These are phyloP conservation scores for Anaspis maculata DNA, from an alignment of 2,888 invertebrate species.

Conservation along the genomic window DNA sequence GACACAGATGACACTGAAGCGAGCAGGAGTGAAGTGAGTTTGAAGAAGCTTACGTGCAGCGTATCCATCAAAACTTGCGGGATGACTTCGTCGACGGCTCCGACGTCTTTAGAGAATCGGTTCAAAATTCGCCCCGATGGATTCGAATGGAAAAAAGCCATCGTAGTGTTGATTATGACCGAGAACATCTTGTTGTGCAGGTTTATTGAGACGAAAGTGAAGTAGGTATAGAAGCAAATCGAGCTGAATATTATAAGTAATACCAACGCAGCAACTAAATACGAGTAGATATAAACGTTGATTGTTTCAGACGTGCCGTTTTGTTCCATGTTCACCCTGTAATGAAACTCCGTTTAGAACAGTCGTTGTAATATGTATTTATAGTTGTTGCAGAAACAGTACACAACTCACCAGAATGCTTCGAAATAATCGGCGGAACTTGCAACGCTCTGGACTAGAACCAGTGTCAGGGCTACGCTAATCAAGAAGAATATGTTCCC, in stretches of 20 bases:
- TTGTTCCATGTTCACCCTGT: too few species aligned
- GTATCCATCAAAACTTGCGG: slow-evolving; percentile 46
- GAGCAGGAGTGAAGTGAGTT: too few species aligned
- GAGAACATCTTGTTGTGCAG: slow-evolving; percentile 47
- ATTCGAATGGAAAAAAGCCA: slow-evolving; percentile 62
- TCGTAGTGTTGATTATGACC: slow-evolving; percentile 51
- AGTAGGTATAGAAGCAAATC: slow-evolving; percentile 44
- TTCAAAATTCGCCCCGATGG: slow-evolving; percentile 56
- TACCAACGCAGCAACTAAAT: too few species aligned
- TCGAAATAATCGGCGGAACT: slow-evolving; percentile 75
- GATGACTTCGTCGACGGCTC: slow-evolving; percentile 47
- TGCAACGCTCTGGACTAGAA: slow-evolving; percentile 61
- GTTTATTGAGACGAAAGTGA: slow-evolving; percentile 46
- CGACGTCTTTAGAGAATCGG: slow-evolving; percentile 65
- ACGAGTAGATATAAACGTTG: too few species aligned
- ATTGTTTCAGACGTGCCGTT: too few species aligned
- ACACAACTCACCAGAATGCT: slow-evolving; percentile 61
- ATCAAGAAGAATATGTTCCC: too few species aligned
- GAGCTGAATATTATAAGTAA: slow-evolving; percentile 44
- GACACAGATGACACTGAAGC: too few species aligned
- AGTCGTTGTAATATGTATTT: too few species aligned
- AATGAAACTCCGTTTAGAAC: too few species aligned
- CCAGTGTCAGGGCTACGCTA: slow-evolving; percentile 56
- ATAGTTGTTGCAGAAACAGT: too few species aligned
- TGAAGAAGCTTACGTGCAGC: too few species aligned